These are phyloP conservation scores for Dasypogon diadema DNA, from an alignment of 2,888 invertebrate species.

Conservation along the genomic window DNA sequence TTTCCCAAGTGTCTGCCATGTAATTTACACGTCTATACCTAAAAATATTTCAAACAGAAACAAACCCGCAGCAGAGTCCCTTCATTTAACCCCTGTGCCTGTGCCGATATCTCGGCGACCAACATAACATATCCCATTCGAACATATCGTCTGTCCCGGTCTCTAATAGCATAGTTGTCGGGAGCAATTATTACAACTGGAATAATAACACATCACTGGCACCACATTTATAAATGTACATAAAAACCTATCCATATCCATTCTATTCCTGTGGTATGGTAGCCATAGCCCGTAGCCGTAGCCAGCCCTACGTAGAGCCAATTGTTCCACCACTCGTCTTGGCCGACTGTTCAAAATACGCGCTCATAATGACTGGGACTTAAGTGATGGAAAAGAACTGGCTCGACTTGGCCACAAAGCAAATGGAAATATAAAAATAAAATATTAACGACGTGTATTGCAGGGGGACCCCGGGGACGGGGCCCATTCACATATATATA, in stretches of 20 bases:
- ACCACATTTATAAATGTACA: slow-evolving; percentile 11
- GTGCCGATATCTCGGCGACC: neutral
- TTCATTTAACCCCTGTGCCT: neutral
- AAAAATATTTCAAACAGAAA: neutral
- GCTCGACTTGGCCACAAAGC: slow-evolving; percentile 44
- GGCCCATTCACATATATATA: slow-evolving; percentile 42
- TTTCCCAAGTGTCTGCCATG: neutral
- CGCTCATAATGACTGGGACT: slow-evolving; percentile 44
- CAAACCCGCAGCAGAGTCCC: neutral
- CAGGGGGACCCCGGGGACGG: neutral
- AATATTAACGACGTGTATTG: slow-evolving; percentile 31
- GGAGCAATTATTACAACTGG: slow-evolving; percentile 32
- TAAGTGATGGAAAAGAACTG: slow-evolving; percentile 47
- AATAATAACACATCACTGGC: slow-evolving; percentile 39
- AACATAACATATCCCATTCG: neutral
- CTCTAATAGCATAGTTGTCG: slow-evolving; percentile 29
- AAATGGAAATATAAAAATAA: slow-evolving; percentile 51
- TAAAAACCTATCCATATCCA: neutral
- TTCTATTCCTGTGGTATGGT: neutral
- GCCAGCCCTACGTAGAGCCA: slow-evolving; percentile 2
- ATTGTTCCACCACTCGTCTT: slow-evolving; percentile 12
- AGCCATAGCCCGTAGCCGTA: neutral
- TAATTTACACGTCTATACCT: neutral
- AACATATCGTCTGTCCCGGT: neutral
- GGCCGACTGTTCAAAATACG: slow-evolving; percentile 23